These are phyloP conservation scores for Pithys albifrons DNA, from an alignment of 2,113 vertebrate genomes.

Conservation along the genomic window DNA sequence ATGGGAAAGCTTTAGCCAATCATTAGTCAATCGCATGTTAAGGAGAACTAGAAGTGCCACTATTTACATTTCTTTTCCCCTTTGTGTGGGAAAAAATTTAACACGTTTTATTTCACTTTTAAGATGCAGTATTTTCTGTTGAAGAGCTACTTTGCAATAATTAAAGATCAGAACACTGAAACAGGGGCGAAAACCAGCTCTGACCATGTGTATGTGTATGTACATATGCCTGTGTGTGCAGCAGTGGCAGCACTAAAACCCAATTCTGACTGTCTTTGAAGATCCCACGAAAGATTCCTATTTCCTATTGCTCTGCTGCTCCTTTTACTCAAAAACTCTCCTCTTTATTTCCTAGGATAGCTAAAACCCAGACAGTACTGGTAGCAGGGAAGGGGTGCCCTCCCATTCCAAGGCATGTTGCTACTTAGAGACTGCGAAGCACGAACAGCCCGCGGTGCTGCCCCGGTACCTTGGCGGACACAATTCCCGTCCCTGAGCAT, in stretches of 20 bases:
- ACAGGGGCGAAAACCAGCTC: not conserved
- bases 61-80: not conserved
- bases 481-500: not conserved
- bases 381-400: not conserved
- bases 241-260: fast-evolving
- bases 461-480: not conserved
- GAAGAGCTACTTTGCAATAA: not conserved
- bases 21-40: not conserved
- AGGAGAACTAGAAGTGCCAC: not conserved
- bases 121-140: not conserved
- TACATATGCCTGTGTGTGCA: fast-evolving
- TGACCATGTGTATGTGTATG: fast-evolving
- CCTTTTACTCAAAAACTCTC: not conserved
- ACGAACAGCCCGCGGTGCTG: not conserved
- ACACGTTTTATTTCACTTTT: not conserved
- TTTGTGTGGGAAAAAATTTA: not conserved
- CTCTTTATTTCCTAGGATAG: not conserved
- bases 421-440: not conserved
- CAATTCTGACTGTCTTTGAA: not conserved
- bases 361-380: not conserved
- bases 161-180: not conserved
- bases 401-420: not conserved
- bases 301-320: not conserved
- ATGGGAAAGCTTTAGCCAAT: not conserved
- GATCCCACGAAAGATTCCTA: not conserved